A percentile compares a stretch with the other conserved stretches of the same genome.
Conservation (phyloP, 2,113 vertebrate species). For the Macquaria ambigua region DNA sequence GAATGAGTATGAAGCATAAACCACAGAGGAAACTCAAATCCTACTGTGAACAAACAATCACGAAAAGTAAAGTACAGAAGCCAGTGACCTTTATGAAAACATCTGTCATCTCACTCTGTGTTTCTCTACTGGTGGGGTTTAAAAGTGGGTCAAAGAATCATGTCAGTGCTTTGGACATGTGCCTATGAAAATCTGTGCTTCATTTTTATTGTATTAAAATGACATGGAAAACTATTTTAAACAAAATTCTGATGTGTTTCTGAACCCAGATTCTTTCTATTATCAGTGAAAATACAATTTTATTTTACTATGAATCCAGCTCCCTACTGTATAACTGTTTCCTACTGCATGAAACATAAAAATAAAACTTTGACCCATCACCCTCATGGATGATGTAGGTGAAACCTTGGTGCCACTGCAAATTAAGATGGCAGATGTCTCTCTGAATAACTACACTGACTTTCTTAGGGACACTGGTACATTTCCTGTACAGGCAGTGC, state of each 20-base stretch:
- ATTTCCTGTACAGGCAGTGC: slow-evolving; percentile 7
- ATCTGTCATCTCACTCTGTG: slow-evolving; percentile 48
- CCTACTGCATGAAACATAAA: background rate
- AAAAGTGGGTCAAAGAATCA: slow-evolving; percentile 56
- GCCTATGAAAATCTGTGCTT: background rate
- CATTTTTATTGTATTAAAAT: background rate
- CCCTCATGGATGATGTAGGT: background rate
- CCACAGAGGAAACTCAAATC: slow-evolving; percentile 29
- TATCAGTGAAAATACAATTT: background rate
- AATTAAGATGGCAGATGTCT: slow-evolving; percentile 12
- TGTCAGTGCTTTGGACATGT: slow-evolving; percentile 9
- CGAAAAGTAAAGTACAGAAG: slow-evolving; percentile 46
- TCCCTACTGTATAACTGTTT: background rate
- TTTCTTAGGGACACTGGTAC: slow-evolving; percentile 7
- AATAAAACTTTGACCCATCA: too few species aligned
- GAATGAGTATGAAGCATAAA: slow-evolving; percentile 5
- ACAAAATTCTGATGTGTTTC: background rate
- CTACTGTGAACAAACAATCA: slow-evolving; percentile 63
- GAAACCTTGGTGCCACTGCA: slow-evolving; percentile 2
- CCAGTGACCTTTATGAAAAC: slow-evolving; percentile 67
- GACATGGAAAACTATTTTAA: background rate
- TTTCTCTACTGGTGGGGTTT: slow-evolving; percentile 33
- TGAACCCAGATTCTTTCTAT: background rate
- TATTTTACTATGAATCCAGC: background rate
- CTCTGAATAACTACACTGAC: slow-evolving; percentile 1